Evolutionary conservation across 2,888 invertebrate species (phyloP), one percentile per base, ranked within the genome.

Genomic region (Lepetodrilus schrolli): DNA sequence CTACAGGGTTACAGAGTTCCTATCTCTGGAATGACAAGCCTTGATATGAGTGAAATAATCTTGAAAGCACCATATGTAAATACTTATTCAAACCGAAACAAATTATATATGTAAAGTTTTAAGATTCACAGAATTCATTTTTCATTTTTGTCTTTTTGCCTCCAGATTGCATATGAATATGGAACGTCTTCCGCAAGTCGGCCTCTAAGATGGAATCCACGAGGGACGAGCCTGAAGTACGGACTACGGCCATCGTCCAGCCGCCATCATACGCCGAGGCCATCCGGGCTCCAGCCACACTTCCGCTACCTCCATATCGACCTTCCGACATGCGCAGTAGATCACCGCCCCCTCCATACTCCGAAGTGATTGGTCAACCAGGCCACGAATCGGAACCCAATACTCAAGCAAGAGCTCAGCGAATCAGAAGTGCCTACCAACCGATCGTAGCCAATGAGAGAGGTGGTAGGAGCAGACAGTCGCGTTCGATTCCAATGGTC

Each of bases 201-300:
- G 23, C 4, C 4, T 17, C 58, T 58, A 34, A 58, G 13, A 58
- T 58, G 58, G 58, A 58, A 1, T 58, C 58, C 7, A n/a, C 58
- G 1, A 34, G 34, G 30, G 58, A 26, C 26, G 58, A 58, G 1
- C 58, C 58, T 17, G 58, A 58, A 17, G 34, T 58, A 10, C 10
- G 58, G n/a, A n/a, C n/a, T n/a, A 58, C 26, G 26, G 58, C 26
- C 30, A 58, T 58, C 34, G 34, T 58, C 34, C 58, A 58, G 34
- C 58, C 58, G 58, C 58, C 58, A 30, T 58, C 58, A 5, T 58
- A 58, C 30, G 58, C 58, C 17, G 58, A 58, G 34, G 58, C 58
- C 34, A 30, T 58, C 58, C 20, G 58, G 34, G 17, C 58, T 8
- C 13, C 58, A 17, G 34, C 34, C 30, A 26, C 58, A 58, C 58